A percentile compares a stretch with the other conserved stretches of the same genome.
phyloP scores from a whole-genome alignment of 2,113 vertebrate species.

The Corydoras sp. region DNA sequence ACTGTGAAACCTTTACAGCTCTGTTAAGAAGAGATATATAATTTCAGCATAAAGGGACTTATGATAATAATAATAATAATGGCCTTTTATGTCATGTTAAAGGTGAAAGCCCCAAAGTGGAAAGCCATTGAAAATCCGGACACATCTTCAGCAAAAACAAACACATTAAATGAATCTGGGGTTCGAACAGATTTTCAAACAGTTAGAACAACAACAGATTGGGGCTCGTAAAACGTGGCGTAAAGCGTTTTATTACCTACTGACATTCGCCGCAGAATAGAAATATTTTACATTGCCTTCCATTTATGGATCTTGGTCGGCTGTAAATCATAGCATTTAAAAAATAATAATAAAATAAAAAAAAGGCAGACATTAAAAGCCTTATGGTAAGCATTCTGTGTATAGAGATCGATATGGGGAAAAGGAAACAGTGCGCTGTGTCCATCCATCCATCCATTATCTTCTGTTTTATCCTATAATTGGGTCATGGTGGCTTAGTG shows the following conservation, averaged over 20 bases:
- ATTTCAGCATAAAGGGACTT: conserved; percentile 56
- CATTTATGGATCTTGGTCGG: conserved; percentile 71
- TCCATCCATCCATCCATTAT: conserved; percentile 32
- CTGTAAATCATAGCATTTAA: conserved; percentile 81
- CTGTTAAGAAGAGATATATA: conserved; percentile 66
- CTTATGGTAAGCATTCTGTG: conserved; percentile 25
- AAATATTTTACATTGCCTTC: conserved; percentile 73
- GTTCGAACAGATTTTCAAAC: conserved; percentile 56
- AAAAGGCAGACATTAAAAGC: conserved; percentile 64
- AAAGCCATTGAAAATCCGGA: background rate
- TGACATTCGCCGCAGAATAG: conserved; percentile 77
- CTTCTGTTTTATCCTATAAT: conserved; percentile 55
- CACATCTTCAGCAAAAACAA: conserved; percentile 28
- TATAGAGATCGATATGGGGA: no score
- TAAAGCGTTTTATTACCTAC: conserved; percentile 72
- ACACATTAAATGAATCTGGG: conserved; percentile 45
- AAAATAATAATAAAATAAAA: conserved; percentile 24
- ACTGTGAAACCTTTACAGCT: conserved; percentile 71
- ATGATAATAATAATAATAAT: conserved; percentile 50
- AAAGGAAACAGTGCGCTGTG: conserved; percentile 27
- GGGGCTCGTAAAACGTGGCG: conserved; percentile 62
- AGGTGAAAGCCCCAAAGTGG: conserved; percentile 31
- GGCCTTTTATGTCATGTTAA: conserved; percentile 53
- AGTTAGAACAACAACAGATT: conserved; percentile 70
- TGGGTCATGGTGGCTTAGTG: no score